Evolutionary conservation across 1,140 invertebrate genomes (phyloP), one percentile per base, ranked within the genome.

Genomic region (Eriosoma lanigerum): DNA sequence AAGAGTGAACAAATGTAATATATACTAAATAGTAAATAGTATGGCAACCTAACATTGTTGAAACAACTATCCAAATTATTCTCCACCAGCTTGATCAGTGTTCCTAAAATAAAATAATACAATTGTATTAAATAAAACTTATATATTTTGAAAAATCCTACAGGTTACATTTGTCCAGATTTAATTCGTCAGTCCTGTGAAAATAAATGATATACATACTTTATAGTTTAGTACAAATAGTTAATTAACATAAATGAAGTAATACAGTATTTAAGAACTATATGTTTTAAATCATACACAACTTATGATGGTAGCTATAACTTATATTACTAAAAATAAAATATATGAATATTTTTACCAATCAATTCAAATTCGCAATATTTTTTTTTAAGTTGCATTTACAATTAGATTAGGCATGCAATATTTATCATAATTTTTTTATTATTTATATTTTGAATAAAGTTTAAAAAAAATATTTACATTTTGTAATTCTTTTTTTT

Each of bases 91-190:
- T 56, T 58, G 54, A 26, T 56, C 72, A 56, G 29, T 54, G n/a
- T 78, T 58, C 58, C 75, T 78, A 78, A 62, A 78, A 46, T 44
- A 76, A 76, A 38, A 78, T 6, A 78, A 62, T 29, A 75, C 8
- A 50, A 48, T 19, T 73, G 29, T 58, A 56, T 76, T 54, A 56
- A 44, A 56, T 3, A 76, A 17, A 58, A 54, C 32, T 60, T 9
- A 24, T 10, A 46, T 60, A 72, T 72, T 50, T 10, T 19, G 15
- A 26, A 29, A 50, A 50, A 21, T 56, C 56, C 75, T 78, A 78
- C 56, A 78, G 44, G 56, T 78, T 78, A 78, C 75, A 78, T 60
- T 62, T 78, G n/a, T 78, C 75, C 75, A 78, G 21, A 60, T 62
- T 78, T 60, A 78, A 26, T 62, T 78, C 24, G 32, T 48, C 56